These are phyloP conservation scores for Alca torda DNA, from an alignment of 2,797 vertebrate species.

Conservation along the genomic window DNA sequence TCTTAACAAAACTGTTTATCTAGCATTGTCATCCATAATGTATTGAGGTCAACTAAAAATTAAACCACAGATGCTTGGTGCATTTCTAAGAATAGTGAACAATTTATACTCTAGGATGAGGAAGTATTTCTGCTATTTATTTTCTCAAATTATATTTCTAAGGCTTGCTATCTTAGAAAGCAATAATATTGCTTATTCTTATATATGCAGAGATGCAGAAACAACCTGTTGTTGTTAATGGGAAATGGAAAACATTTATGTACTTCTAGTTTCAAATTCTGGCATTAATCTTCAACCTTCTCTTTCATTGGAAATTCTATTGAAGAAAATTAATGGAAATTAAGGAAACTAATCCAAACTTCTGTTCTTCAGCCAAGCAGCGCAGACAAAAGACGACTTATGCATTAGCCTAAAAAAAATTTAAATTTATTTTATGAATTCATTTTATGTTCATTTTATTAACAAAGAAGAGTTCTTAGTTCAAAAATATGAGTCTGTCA, in stretches of 20 bases:
- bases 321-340: background rate
- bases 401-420: background rate
- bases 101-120: background rate
- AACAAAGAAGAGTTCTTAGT: background rate
- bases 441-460: background rate
- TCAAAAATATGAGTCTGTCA: background rate
- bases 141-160: background rate
- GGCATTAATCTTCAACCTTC: background rate
- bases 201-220: background rate
- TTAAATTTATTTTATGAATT: background rate
- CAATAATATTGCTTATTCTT: background rate
- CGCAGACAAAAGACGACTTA: background rate
- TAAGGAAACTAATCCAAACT: background rate
- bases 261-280: background rate
- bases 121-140: background rate
- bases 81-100: background rate
- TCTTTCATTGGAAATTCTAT: background rate
- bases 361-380: background rate
- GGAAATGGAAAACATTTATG: background rate
- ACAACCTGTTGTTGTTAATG: background rate
- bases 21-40: constrained; percentile 3
- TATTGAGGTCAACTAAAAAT: constrained; percentile 42
- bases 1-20: constrained; percentile 12
- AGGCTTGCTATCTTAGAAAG: background rate
- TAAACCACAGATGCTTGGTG: background rate